Percentiles rank a stretch among this genome's conserved stretches.
Evolutionary conservation across 2,888 invertebrate genomes (phyloP).

Genomic region (Drosophila mimetica): DNA sequence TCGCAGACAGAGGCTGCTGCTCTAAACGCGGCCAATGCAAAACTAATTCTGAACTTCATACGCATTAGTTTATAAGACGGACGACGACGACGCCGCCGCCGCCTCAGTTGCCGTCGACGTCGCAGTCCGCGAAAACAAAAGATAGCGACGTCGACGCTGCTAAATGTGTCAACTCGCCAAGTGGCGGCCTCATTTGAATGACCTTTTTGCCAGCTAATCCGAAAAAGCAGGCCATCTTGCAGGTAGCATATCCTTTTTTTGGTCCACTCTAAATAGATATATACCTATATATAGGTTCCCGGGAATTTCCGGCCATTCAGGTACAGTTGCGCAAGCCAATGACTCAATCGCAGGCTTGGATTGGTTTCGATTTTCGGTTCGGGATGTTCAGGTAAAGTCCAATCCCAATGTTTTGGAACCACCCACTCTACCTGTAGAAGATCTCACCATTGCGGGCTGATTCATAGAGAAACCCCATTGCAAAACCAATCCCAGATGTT

Average conservation of each 20-base stretch:
- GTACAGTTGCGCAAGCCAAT: conserved; percentile 42
- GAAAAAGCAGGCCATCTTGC: background rate
- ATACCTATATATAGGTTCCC: background rate
- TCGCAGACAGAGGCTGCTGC: conserved; percentile 57
- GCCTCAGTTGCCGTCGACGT: conserved; percentile 4
- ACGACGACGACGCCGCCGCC: background rate
- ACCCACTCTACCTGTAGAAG: background rate
- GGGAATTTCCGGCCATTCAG: conserved; percentile 31
- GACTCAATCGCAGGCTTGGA: conserved; percentile 2
- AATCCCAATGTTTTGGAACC: background rate
- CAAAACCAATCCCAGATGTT: conserved; percentile 10
- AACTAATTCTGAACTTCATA: conserved; percentile 78
- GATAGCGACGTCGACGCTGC: conserved; percentile 40
- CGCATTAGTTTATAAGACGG: conserved; percentile 77
- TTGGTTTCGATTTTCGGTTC: background rate
- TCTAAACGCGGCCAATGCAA: conserved; percentile 78
- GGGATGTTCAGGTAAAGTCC: background rate
- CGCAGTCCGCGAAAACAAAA: conserved; percentile 33
- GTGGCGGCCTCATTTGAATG: conserved; percentile 37
- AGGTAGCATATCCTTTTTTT: conserved; percentile 7
- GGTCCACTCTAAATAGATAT: too few species aligned
- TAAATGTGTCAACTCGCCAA: conserved; percentile 40
- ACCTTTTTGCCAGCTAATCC: conserved; percentile 14
- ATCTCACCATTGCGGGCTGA: conserved; percentile 1
- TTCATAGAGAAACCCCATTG: conserved; percentile 3